These are phyloP conservation scores for Oryctolagus cuniculus DNA, from an alignment of 2,113 vertebrate species.

Conservation along the genomic window DNA sequence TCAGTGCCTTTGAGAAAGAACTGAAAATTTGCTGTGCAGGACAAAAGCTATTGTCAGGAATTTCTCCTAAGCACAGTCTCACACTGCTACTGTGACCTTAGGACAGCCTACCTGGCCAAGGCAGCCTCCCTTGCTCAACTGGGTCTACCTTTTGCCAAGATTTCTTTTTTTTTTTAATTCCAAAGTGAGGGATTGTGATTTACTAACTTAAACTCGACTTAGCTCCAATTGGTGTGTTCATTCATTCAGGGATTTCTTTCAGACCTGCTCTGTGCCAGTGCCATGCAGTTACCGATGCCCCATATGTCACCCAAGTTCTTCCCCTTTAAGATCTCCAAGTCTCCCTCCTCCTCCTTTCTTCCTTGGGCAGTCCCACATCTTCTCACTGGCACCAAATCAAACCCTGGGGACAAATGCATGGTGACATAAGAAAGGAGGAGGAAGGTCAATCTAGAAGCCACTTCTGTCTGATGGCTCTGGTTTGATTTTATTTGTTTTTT, in stretches of 20 bases:
- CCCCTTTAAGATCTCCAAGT: not conserved
- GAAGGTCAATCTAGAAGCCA: not conserved
- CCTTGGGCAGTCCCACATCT: not conserved
- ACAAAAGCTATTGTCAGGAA: not conserved
- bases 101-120: not conserved
- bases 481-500: not conserved
- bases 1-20: not conserved
- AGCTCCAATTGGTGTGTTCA: not conserved
- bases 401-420: not conserved
- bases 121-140: not conserved
- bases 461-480: not conserved
- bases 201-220: not conserved
- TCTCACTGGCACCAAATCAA: not conserved
- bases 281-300: not conserved
- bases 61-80: not conserved
- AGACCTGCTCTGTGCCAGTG: not conserved
- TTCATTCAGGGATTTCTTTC: constrained; percentile 13
- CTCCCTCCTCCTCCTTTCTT: no score
- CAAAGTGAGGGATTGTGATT: not conserved
- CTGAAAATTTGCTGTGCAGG: not conserved
- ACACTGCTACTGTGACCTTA: not conserved
- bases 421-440: not conserved
- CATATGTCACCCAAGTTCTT: not conserved
- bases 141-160: not conserved
- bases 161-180: not conserved